phyloP scores from a whole-genome alignment of 2,113 vertebrate genomes.

The Chitala chitala region DNA sequence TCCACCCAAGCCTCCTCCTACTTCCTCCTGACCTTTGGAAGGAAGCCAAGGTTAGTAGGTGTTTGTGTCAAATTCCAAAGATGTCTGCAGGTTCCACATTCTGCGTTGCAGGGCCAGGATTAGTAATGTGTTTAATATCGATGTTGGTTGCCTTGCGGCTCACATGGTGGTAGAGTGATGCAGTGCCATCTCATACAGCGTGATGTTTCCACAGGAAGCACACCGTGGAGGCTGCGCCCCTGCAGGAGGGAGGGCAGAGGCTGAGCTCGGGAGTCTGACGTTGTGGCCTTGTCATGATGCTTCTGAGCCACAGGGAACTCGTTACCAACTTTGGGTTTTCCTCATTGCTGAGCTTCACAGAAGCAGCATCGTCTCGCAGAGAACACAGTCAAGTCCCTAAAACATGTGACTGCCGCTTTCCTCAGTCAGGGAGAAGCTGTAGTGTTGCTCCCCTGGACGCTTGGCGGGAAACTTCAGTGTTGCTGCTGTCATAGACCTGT shows the following conservation, averaged over 20 bases:
- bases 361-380: no score
- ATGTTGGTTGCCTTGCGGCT: neutral
- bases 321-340: neutral
- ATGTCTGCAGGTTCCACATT: neutral
- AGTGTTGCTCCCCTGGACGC: no score
- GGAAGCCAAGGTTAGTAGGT: neutral
- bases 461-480: no score
- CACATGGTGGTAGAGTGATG: no score
- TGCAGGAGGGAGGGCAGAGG: slow-evolving; percentile 3
- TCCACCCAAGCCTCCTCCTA: slow-evolving; percentile 10
- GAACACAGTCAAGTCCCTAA: no score
- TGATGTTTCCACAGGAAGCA: slow-evolving; percentile 3
- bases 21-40: slow-evolving; percentile 9
- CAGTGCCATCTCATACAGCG: neutral
- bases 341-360: neutral
- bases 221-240: neutral
- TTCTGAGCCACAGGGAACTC: no score
- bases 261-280: neutral
- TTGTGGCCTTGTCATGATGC: neutral
- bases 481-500: no score
- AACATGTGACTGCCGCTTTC: no score
- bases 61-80: slow-evolving; percentile 1
- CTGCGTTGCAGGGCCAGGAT: neutral
- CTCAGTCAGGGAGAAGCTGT: no score
- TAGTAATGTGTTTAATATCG: neutral